Base-by-base conservation (phyloP, 2,888 invertebrate species). In the Phengaris arion region DNA sequence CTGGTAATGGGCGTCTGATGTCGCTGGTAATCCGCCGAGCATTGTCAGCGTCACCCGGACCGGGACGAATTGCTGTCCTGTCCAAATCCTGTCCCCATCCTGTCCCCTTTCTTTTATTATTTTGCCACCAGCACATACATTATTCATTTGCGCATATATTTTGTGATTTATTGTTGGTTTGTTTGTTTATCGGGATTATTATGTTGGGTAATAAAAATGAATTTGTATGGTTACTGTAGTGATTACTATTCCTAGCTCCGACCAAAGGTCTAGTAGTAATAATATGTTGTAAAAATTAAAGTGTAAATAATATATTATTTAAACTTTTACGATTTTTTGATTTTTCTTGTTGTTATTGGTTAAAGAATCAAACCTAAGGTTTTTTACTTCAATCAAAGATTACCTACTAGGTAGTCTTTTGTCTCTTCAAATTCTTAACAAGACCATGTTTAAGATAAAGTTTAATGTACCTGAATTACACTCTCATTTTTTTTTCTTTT, bases 81-180 rank as follows among this genome's bases (percentile, higher is more conserved):
- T 79, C 80, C 78, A 82, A 82, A 83, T 83, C 85, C 84, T 81
- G 82, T 64, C 35, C 64, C 64, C 64, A 35, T 35, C 64, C 77
- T 79, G 79, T 78, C 79, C 80, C 82, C 82, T 80, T 83, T 85
- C 85, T 86, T 87, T 89, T 88, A 89, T 89, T 88, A 85, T 85
- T 84, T 85, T 83, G 84, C 81, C 78, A 79, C 77, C 79, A 74
- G 74, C 81, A 78, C 79, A 79, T 90, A 84, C 88, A 90, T 91
- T 89, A 91, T 91, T 91, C 91, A 91, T 91, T 79, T 84, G 80
- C 79, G 72, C 74, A 74, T 75, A 54, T 72, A 72, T 70, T 35
- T 75, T 48, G 48, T 75, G 69, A 70, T 70, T 70, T 75, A 59
- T 52, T 57, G 54, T 64, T n/a, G 46, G 70, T 59, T 22, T 74